Evolutionary conservation across 2,797 vertebrate genomes (phyloP).

Genomic region (Uromys caudimaculatus): DNA sequence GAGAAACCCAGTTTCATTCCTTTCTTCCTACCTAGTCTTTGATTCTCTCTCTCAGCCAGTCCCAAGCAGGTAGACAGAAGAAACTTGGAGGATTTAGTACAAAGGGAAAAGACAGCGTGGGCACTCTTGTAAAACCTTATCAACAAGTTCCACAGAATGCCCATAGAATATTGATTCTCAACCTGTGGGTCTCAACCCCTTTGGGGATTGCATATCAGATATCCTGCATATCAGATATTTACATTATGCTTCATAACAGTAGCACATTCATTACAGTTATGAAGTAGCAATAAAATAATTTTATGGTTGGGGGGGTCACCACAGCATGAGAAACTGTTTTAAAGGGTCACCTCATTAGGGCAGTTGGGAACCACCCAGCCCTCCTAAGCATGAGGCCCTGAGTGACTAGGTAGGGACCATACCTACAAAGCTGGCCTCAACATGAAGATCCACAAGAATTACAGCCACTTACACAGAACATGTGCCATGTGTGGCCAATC

Average conservation of each 20-base stretch:
- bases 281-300: not conserved
- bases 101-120: constrained; percentile 3
- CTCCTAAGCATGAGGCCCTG: not conserved
- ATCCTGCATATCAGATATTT: not conserved
- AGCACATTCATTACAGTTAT: not conserved
- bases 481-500: constrained; percentile 38
- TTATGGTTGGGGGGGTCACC: too few relatives aligned
- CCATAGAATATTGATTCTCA: not conserved
- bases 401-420: not conserved
- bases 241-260: not conserved
- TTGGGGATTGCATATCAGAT: not conserved
- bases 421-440: not conserved
- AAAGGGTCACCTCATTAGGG: not conserved
- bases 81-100: not conserved
- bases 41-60: not conserved
- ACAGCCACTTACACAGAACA: not conserved
- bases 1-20: not conserved
- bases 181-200: not conserved
- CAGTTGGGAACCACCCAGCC: not conserved
- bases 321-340: not conserved
- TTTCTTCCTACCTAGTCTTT: not conserved
- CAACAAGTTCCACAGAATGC: constrained; percentile 39
- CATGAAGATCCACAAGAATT: not conserved
- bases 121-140: not conserved
- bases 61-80: not conserved